Conservation (phyloP, 2,113 vertebrate genomes). For the Todiramphus saurophagus region DNA sequence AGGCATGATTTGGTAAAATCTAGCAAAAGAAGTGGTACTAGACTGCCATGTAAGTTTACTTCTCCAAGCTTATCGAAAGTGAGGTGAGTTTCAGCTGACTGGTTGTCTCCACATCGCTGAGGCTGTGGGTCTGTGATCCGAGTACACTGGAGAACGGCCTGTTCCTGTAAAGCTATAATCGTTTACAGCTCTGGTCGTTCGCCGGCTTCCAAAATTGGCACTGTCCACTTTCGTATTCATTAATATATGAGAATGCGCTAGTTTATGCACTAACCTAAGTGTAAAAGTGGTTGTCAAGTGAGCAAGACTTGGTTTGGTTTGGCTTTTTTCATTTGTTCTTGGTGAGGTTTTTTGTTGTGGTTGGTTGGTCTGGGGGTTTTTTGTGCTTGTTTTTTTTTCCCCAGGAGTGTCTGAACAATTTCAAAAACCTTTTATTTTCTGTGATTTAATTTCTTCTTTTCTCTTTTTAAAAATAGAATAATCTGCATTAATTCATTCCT, state of each 20-base stretch:
- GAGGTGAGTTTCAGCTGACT: not conserved
- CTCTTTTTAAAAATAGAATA: not conserved
- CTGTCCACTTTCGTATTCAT: not conserved
- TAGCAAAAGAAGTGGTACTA: not conserved
- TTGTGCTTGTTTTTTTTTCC: no score
- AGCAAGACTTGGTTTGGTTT: not conserved
- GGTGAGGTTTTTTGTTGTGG: no score
- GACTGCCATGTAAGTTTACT: not conserved
- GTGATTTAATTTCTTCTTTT: not conserved
- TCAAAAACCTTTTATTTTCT: not conserved
- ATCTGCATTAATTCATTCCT: not conserved
- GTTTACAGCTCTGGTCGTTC: not conserved
- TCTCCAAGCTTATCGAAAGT: not conserved
- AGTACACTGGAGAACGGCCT: not conserved
- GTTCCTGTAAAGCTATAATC: not conserved
- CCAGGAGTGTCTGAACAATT: not conserved
- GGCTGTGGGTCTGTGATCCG: not conserved
- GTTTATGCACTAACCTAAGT: not conserved
- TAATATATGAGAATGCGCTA: not conserved
- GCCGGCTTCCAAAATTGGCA: not conserved
- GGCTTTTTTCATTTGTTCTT: no score
- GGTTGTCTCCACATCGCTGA: not conserved
- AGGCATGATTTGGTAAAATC: not conserved
- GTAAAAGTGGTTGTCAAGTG: slow-evolving; percentile 1
- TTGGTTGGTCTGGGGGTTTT: no score